Percentiles rank a stretch among this genome's conserved stretches.
Evolutionary conservation across 2,888 invertebrate species (phyloP).

Genomic region (Adelphocoris suturalis): DNA sequence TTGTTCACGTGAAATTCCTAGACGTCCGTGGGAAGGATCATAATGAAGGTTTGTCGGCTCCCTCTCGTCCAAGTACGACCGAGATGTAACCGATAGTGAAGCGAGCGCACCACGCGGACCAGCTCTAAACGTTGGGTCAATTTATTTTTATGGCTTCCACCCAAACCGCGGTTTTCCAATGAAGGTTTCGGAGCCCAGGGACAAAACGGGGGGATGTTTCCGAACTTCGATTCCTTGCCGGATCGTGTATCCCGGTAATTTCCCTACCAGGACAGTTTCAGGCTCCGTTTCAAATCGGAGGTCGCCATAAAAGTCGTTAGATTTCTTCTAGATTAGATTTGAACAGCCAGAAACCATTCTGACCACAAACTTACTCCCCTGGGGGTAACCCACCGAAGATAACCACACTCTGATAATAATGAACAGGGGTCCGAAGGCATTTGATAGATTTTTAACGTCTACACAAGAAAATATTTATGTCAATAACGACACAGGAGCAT

Average conservation of each 20-base stretch:
- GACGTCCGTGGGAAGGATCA: conserved; percentile 13
- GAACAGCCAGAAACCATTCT: not conserved
- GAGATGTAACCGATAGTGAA: conserved; percentile 32
- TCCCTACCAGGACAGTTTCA: not conserved
- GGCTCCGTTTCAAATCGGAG: not conserved
- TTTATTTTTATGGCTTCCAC: conserved; percentile 60
- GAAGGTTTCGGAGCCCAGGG: not conserved
- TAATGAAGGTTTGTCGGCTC: not conserved
- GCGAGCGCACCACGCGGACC: conserved; percentile 20
- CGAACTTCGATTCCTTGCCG: not conserved
- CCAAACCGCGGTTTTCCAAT: conserved; percentile 34
- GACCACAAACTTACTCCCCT: not conserved
- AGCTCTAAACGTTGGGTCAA: conserved; percentile 53
- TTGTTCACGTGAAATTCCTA: no score
- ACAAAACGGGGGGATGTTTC: conserved; percentile 4
- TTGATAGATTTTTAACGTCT: no score
- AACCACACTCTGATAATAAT: not conserved
- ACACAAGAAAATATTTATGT: no score
- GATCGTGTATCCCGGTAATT: conserved; percentile 35
- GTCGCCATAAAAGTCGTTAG: conserved; percentile 18
- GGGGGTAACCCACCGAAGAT: not conserved
- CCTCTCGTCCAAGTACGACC: conserved; percentile 30
- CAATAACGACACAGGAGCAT: no score
- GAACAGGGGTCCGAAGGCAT: not conserved
- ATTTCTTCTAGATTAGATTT: conserved; percentile 18